Evolutionary conservation across 2,113 vertebrate genomes (phyloP), one percentile per base, ranked within the genome.

Genomic region (Donacobius atricapilla): DNA sequence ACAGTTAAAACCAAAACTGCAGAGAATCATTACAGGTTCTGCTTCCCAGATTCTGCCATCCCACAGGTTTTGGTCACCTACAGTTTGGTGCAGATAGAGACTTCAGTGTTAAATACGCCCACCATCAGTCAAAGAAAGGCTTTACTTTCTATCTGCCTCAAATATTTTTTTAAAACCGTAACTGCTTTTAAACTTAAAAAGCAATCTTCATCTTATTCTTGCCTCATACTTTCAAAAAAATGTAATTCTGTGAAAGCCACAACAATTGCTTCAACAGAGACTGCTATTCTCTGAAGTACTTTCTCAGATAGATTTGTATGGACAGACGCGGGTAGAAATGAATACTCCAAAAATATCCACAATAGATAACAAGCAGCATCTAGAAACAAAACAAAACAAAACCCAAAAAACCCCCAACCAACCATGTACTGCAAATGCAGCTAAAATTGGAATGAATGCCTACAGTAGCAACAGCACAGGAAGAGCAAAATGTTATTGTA

Each of bases 401-500:
- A 15, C 8, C 24, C 22, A 23, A 23, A 37, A 22, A 28, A 11
- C 8, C 20, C 28, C 50, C 16, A 28, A 14, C 14, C 27, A 57
- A 42, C n/a, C 60, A 79, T 9, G 14, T 75, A 92, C 60, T 88
- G 83, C 72, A 95, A 95, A 92, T 13, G 65, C 80, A 95, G 79
- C 79, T 92, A 80, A 81, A 93, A 88, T 92, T 92, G 96, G 94
- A 96, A 94, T 2, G 25, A 94, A 90, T 90, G 86, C 80, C 86
- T 92, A 90, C 94, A 94, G 94, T 91, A 96, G 96, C 96, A 93
- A 95, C 64, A 90, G 94, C 77, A 89, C 88, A 93, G 96, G 91
- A 94, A 96, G 90, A 96, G 96, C 92, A 96, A 96, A 97, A 96
- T 92, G 80, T 96, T 95, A 92, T 90, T 95, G 94, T 84, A 90